Conservation (phyloP, 1,140 invertebrate species). For the Drosophila insularis region DNA sequence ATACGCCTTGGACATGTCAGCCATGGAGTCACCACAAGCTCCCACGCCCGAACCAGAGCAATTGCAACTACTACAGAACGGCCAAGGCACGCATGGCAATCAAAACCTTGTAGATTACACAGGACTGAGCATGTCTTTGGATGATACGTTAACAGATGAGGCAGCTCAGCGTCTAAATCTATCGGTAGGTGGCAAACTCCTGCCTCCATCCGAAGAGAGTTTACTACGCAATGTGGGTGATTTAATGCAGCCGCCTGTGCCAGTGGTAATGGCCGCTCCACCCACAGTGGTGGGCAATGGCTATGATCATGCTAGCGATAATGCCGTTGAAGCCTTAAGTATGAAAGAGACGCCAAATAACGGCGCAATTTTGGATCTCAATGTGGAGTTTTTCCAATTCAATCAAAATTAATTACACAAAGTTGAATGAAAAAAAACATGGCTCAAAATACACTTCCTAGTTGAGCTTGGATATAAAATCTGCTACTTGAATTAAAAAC, state of each 20-base stretch:
- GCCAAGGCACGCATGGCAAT: constrained; percentile 11
- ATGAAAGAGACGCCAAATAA: constrained; percentile 69
- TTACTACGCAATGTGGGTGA: constrained; percentile 72
- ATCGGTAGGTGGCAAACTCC: constrained; percentile 71
- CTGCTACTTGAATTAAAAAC: too few species aligned
- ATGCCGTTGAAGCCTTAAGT: constrained; percentile 76
- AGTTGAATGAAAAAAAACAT: too few species aligned
- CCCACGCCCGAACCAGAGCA: constrained; percentile 60
- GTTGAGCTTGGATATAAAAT: too few species aligned
- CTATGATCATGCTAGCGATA: constrained; percentile 80
- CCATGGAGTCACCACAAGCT: constrained; percentile 68
- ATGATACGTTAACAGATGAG: constrained; percentile 77
- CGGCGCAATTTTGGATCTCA: constrained; percentile 65
- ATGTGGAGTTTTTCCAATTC: constrained; percentile 78
- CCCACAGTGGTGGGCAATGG: constrained; percentile 46
- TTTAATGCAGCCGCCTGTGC: constrained; percentile 68
- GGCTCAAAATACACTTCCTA: too few species aligned
- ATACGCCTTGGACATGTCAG: constrained; percentile 76
- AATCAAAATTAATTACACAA: constrained; percentile 55
- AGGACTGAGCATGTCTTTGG: constrained; percentile 73
- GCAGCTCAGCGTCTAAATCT: constrained; percentile 78
- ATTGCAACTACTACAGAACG: constrained; percentile 27
- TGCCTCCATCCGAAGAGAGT: constrained; percentile 79
- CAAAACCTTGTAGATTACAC: constrained; percentile 72
- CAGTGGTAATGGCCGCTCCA: constrained; percentile 39